Evolutionary conservation across 2,113 vertebrate genomes (phyloP), one percentile per base, ranked within the genome.

Genomic region (Triplophysa tibetana): DNA sequence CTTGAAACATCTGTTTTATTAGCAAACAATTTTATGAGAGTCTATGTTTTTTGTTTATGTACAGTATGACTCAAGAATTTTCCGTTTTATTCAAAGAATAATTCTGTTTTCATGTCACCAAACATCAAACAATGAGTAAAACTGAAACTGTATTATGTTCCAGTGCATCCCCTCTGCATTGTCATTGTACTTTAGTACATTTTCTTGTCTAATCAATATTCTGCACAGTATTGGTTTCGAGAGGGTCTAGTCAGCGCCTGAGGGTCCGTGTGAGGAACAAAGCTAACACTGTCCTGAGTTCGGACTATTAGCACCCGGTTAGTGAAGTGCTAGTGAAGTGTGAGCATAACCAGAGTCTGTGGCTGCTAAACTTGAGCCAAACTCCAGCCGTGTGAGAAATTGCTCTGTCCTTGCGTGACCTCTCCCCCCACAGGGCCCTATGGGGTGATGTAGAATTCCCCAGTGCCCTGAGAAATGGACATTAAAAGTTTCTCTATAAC

Each of bases 251-350:
- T 48, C 38, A 8, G n/a, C 41, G 60, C 16, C 14, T 54, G 48
- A 21, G 26, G 29, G 12, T 26, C 45, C 45, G 21, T 54, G 41
- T 43, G 70, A 73, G 13, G 77, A 63, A 73, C 78, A 79, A 72
- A 56, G 45, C 14, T 65, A 56, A 62, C 29, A 45, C 45, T 80
- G 78, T 64, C 50, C 48, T 80, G 68, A 38, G 61, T 50, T 65
- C 78, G 73, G 69, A 65, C 56, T 13, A 41, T 38, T 7, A 7
- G 68, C 14, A 0, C 78, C 29, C 16, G 19, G 17, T 41, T 54
- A 43, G 67, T 50, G 70, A 45, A 43, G 58, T 17, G 54, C 41
- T 38, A 43, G 52, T 7, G 50, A 68, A 45, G 52, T 68, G 50
- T 60, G 54, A 67, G 56, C 76, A 61, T 78, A 13, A 65, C 65